These are phyloP conservation scores for Hirtodrosophila duncani DNA, from an alignment of 2,888 invertebrate species.

Conservation along the genomic window DNA sequence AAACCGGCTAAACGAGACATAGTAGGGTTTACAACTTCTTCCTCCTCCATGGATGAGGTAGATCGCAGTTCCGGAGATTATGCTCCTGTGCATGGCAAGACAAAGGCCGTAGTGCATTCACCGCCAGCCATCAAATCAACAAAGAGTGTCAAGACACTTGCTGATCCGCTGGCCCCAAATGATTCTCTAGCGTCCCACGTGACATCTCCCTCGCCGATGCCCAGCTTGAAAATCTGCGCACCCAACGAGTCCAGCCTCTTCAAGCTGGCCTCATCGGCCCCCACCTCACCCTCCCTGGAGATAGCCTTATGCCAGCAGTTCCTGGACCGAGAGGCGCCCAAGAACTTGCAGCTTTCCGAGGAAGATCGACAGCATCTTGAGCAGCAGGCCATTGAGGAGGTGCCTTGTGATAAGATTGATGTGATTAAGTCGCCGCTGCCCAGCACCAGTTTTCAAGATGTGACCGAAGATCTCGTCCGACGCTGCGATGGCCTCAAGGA, in stretches of 20 bases:
- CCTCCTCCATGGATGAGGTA: slow-evolving; percentile 28
- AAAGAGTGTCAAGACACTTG: slow-evolving; percentile 3
- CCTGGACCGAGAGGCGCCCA: slow-evolving; percentile 40
- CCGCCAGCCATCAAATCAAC: slow-evolving; percentile 24
- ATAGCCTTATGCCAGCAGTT: slow-evolving; percentile 57
- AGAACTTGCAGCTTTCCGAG: slow-evolving; percentile 32
- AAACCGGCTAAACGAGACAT: slow-evolving; percentile 13
- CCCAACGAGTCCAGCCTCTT: slow-evolving; percentile 80
- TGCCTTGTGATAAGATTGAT: slow-evolving; percentile 69
- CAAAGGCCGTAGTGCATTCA: slow-evolving; percentile 51
- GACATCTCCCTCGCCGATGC: slow-evolving; percentile 54
- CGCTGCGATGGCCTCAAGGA: slow-evolving; percentile 51
- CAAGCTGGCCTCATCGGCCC: slow-evolving; percentile 64
- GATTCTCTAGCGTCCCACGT: slow-evolving; percentile 44
- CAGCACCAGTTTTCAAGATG: slow-evolving; percentile 55
- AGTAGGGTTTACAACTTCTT: background rate
- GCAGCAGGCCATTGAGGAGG: slow-evolving; percentile 61
- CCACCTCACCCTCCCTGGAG: slow-evolving; percentile 57
- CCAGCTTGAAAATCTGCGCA: slow-evolving; percentile 80
- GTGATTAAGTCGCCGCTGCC: slow-evolving; percentile 51
- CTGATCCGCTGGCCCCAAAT: slow-evolving; percentile 58
- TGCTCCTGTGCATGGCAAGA: slow-evolving; percentile 49
- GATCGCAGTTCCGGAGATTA: slow-evolving; percentile 53
- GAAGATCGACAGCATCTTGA: slow-evolving; percentile 33
- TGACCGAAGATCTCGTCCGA: slow-evolving; percentile 57